A percentile compares a stretch with the other conserved stretches of the same genome.
phyloP scores from a whole-genome alignment of 1,140 invertebrate species.

The Druon quercuslanigerum region DNA sequence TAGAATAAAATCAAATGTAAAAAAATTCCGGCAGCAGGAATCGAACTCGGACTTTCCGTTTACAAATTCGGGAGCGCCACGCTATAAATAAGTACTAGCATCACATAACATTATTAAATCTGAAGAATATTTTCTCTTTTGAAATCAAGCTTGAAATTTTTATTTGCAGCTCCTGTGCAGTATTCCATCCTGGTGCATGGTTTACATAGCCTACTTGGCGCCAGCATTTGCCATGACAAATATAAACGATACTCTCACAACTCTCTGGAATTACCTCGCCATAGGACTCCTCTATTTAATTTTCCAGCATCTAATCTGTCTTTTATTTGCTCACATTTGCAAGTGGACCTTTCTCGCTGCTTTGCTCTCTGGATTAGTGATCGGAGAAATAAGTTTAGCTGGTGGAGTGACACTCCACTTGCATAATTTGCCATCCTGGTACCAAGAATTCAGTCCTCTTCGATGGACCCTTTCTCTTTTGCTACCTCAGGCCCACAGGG shows the following conservation, averaged over 20 bases:
- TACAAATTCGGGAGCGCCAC: too few species aligned
- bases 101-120: background rate
- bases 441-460: slow-evolving; percentile 82
- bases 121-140: background rate
- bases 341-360: slow-evolving; percentile 77
- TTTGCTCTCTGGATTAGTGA: slow-evolving; percentile 79
- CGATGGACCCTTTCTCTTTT: slow-evolving; percentile 85
- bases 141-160: slow-evolving; percentile 28
- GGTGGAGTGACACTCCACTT: slow-evolving; percentile 85
- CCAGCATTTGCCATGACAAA: slow-evolving; percentile 94
- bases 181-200: slow-evolving; percentile 79
- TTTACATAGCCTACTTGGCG: slow-evolving; percentile 88
- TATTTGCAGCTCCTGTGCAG: slow-evolving; percentile 78
- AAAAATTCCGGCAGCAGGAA: too few species aligned
- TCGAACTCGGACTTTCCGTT: too few species aligned
- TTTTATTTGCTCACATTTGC: slow-evolving; percentile 81
- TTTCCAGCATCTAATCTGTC: slow-evolving; percentile 82
- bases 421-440: slow-evolving; percentile 81
- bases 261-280: slow-evolving; percentile 66
- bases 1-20: too few species aligned
- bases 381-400: slow-evolving; percentile 80
- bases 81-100: too few species aligned
- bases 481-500: slow-evolving; percentile 80
- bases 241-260: slow-evolving; percentile 73
- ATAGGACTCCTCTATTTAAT: slow-evolving; percentile 86